A percentile compares a stretch with the other conserved stretches of the same genome.
phyloP scores from a whole-genome alignment of 2,888 invertebrate species.

The Hyppa rectilinea region DNA sequence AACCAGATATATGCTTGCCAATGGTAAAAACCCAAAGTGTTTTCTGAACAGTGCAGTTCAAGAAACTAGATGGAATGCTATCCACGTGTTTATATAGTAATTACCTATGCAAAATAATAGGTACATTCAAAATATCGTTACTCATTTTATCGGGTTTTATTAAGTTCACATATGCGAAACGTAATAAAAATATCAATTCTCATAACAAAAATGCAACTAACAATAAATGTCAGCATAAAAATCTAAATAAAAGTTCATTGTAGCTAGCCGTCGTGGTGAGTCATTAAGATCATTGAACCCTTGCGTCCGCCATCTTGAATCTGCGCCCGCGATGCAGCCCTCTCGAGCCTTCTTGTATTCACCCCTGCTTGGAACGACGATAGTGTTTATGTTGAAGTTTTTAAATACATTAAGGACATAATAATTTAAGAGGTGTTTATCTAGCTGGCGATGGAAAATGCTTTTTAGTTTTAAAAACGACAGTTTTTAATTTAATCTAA shows the following conservation, averaged over 20 bases:
- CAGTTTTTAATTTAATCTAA: not conserved
- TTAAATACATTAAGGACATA: not conserved
- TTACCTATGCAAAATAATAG: conserved; percentile 11
- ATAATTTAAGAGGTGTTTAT: not conserved
- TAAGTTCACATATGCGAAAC: conserved; percentile 12
- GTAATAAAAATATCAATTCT: not conserved
- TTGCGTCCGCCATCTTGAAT: conserved; percentile 77
- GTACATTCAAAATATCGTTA: conserved; percentile 7
- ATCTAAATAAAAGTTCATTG: conserved; percentile 74
- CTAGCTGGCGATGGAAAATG: not conserved
- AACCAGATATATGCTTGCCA: conserved; percentile 39
- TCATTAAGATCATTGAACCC: conserved; percentile 85
- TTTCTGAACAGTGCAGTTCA: conserved; percentile 35
- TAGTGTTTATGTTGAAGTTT: not conserved
- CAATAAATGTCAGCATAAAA: conserved; percentile 27
- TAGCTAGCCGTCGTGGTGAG: conserved; percentile 79
- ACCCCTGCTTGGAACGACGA: conserved; percentile 48
- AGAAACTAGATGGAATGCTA: conserved; percentile 42
- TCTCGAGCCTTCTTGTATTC: conserved; percentile 65
- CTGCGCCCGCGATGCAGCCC: conserved; percentile 73
- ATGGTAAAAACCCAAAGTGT: conserved; percentile 35
- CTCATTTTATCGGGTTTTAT: conserved; percentile 8
- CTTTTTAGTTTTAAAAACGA: not conserved
- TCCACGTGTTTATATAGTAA: conserved; percentile 11
- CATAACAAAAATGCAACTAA: conserved; percentile 6